Base-by-base conservation (phyloP, 2,113 vertebrate species). In the Nannobrachium achirus region DNA sequence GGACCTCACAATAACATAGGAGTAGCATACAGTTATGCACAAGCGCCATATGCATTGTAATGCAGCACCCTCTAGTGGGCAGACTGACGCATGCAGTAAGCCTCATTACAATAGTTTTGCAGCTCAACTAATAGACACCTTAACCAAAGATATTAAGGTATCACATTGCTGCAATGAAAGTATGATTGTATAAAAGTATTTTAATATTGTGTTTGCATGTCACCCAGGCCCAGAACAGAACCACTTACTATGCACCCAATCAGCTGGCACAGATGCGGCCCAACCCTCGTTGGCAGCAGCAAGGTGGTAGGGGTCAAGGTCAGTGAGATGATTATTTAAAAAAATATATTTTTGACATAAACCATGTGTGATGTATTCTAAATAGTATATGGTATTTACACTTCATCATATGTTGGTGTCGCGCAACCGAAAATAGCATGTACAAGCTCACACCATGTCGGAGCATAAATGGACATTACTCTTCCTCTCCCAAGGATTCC, bases 221-320 rank as follows among this genome's bases (percentile, higher is more conserved):
- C 66, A 75, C 20, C 1, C 87, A 99, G 98, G 95, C 97, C 56
- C 98, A 98, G 92, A 98, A 94, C 79, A 95, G 98, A 89, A 96
- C 98, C 20, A 95, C 97, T 0, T 99, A 98, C 89, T 99, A 98
- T 76, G 95, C 97, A 74, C 97, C 97, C 50, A 99, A 95, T 86
- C 98, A 99, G 40, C 89, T 99, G 87, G 92, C 97, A 7, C 98
- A 98, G 87, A 98, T 99, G 92, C 93, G 98, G 71, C 98, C 97
- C 74, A 97, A 95, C 89, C 96, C 95, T 52, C 89, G 98, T 71
- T 99, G 98, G 98, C 98, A 98, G 83, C 97, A 97, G 81, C 93
- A 94, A 69, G 95, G 96, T 19, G 96, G 96, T 68, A 93, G 98
- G 86, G 96, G 96, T 91, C 98, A 99, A 93, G 96, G 98, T 97